Evolutionary conservation across 2,888 invertebrate genomes (phyloP).

Genomic region (Lottia scabra): DNA sequence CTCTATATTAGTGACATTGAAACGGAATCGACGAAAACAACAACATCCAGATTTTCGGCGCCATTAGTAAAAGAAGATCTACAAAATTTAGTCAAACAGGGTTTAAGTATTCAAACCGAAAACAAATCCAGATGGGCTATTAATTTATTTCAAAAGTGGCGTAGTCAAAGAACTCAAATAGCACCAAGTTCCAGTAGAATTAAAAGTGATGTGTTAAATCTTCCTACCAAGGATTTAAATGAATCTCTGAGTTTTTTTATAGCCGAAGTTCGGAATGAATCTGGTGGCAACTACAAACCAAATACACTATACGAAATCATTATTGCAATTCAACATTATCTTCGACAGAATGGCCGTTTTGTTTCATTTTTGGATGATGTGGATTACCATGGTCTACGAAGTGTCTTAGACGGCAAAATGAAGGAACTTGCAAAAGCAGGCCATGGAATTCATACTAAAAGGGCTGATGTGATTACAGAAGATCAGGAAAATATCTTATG

Average conservation of each 20-base stretch:
- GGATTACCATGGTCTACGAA: background rate
- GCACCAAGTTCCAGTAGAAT: background rate
- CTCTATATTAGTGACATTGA: no score
- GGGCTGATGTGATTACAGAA: no score
- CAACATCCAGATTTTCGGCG: background rate
- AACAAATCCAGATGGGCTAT: background rate
- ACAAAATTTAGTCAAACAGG: background rate
- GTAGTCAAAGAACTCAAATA: background rate
- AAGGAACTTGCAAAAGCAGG: background rate
- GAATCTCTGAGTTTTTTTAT: background rate
- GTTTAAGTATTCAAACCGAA: background rate
- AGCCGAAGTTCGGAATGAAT: background rate
- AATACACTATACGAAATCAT: background rate
- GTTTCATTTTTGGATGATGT: background rate
- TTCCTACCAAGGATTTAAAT: background rate
- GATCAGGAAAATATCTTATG: no score
- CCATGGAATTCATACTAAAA: background rate
- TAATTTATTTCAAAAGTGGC: background rate
- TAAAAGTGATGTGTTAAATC: background rate
- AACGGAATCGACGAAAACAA: no score
- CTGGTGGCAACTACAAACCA: conserved; percentile 1
- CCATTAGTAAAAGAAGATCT: background rate
- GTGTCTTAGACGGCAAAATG: background rate
- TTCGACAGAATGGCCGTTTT: background rate
- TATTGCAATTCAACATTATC: background rate